phyloP scores from a whole-genome alignment of 2,113 vertebrate genomes.

The Mobula hypostoma region DNA sequence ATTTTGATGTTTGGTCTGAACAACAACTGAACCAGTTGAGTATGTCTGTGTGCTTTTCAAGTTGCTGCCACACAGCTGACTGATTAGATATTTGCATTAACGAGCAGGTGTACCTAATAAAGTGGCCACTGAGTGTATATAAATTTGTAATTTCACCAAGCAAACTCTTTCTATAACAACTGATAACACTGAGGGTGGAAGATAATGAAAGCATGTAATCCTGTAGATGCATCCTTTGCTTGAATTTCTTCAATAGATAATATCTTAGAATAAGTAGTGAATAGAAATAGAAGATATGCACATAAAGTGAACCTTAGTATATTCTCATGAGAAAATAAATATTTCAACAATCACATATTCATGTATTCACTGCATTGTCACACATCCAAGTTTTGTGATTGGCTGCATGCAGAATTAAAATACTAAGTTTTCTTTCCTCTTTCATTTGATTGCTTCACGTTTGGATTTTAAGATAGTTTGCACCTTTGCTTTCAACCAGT shows the following conservation, averaged over 20 bases:
- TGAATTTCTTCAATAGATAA: not conserved
- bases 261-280: not conserved
- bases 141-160: not conserved
- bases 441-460: not conserved
- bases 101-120: too few relatives aligned
- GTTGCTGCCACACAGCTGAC: too few relatives aligned
- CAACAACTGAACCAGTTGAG: too few relatives aligned
- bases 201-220: not conserved
- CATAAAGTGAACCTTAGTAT: not conserved
- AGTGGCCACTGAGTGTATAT: too few relatives aligned
- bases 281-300: not conserved
- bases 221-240: not conserved
- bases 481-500: not conserved
- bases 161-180: not conserved
- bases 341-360: not conserved
- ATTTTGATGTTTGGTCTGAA: too few relatives aligned
- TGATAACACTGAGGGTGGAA: not conserved
- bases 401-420: too few relatives aligned
- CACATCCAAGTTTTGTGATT: not conserved
- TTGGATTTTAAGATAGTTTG: not conserved
- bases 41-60: too few relatives aligned
- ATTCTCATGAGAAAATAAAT: not conserved
- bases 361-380: not conserved
- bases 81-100: too few relatives aligned
- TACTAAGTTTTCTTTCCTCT: not conserved